Conservation (phyloP, 2,113 vertebrate genomes). For the Alectura lathami region DNA sequence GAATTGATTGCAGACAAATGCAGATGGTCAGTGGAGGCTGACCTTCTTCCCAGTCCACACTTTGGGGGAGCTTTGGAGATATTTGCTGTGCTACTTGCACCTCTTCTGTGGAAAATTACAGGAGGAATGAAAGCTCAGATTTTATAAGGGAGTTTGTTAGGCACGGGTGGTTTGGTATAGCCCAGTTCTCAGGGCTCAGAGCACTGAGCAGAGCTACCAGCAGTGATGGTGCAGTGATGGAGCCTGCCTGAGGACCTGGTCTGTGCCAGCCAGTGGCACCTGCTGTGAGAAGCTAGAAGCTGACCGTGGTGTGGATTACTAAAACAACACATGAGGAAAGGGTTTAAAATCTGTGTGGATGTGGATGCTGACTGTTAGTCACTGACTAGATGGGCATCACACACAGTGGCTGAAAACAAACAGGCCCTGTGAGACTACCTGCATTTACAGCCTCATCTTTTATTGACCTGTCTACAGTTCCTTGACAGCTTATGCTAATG, state of each 20-base stretch:
- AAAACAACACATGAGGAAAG: background rate
- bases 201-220: background rate
- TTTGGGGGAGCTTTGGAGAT: rapidly evolving
- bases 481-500: background rate
- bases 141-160: background rate
- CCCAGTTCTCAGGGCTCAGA: background rate
- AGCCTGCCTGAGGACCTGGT: background rate
- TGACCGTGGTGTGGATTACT: background rate
- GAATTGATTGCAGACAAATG: background rate
- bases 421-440: background rate
- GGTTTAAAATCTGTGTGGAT: background rate
- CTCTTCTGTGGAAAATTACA: background rate
- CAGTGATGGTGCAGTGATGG: background rate
- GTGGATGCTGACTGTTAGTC: background rate
- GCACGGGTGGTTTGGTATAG: rapidly evolving
- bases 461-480: background rate
- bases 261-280: rapidly evolving
- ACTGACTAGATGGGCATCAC: background rate
- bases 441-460: background rate
- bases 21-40: rapidly evolving
- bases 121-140: background rate
- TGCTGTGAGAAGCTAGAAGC: rapidly evolving
- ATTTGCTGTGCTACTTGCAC: background rate
- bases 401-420: background rate
- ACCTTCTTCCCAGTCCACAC: background rate